Evolutionary conservation across 2,113 vertebrate genomes (phyloP).

Genomic region (Mesitornis unicolor): DNA sequence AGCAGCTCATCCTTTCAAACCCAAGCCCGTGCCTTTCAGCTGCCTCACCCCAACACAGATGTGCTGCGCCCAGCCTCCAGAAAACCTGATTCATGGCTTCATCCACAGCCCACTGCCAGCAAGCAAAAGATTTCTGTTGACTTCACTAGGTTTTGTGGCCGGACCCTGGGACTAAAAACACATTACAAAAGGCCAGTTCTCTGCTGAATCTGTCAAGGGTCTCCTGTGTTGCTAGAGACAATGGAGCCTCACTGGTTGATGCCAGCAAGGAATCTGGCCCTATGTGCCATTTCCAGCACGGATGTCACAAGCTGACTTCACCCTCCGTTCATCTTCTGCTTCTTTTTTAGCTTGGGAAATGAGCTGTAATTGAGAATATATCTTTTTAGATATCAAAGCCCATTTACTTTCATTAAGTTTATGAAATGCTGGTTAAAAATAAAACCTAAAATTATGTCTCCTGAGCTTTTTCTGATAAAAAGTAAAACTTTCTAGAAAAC

Average conservation of each 20-base stretch:
- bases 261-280: background rate
- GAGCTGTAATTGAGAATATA: slow-evolving; percentile 8
- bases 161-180: background rate
- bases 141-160: background rate
- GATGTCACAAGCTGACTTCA: background rate
- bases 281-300: background rate
- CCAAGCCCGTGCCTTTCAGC: background rate
- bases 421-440: slow-evolving; percentile 19
- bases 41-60: slow-evolving; percentile 41
- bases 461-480: slow-evolving; percentile 28
- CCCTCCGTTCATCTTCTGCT: background rate
- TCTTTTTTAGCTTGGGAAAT: background rate
- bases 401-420: background rate
- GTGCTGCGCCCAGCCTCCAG: background rate
- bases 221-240: background rate
- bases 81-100: slow-evolving; percentile 48
- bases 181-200: background rate
- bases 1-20: background rate
- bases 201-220: slow-evolving; percentile 1
- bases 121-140: slow-evolving; percentile 43
- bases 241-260: background rate
- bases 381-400: background rate
- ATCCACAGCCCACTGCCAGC: background rate
- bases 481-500: slow-evolving; percentile 41
- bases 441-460: background rate